Evolutionary conservation across 2,888 invertebrate genomes (phyloP).

Genomic region (Sphaerophoria taeniata): DNA sequence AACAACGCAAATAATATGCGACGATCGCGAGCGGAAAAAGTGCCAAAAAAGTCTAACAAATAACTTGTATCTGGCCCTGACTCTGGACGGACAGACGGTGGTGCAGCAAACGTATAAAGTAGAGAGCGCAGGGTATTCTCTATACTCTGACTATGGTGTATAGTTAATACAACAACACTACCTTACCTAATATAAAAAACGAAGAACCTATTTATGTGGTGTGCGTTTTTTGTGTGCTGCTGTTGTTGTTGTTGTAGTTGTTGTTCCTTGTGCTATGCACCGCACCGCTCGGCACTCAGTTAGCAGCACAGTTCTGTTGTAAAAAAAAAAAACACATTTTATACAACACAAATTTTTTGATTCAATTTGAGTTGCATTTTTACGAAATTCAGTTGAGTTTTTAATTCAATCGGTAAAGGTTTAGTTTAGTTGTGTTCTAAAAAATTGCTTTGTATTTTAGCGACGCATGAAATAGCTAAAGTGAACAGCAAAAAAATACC

Average conservation of each 20-base stretch:
- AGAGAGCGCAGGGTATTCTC: conserved; percentile 47
- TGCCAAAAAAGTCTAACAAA: conserved; percentile 74
- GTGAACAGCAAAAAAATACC: conserved; percentile 7
- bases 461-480: not conserved
- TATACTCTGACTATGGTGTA: conserved; percentile 59
- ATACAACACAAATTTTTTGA: conserved; percentile 78
- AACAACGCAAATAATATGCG: conserved; percentile 62
- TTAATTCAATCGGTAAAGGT: conserved; percentile 82
- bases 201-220: conserved; percentile 70
- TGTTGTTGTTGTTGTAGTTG: conserved; percentile 26
- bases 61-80: conserved; percentile 68
- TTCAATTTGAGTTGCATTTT: conserved; percentile 82
- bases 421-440: conserved; percentile 81
- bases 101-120: conserved; percentile 47
- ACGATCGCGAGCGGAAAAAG: conserved; percentile 61
- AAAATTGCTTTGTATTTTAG: conserved; percentile 36
- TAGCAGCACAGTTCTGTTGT: conserved; percentile 51
- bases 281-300: not conserved
- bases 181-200: conserved; percentile 42
- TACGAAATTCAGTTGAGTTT: conserved; percentile 83
- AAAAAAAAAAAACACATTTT: conserved; percentile 43
- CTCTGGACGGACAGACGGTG: conserved; percentile 35
- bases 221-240: conserved; percentile 69
- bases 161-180: conserved; percentile 72
- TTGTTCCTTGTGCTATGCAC: not conserved